phyloP scores from a whole-genome alignment of 2,888 invertebrate species.

The Scaptomyza tumidula region DNA sequence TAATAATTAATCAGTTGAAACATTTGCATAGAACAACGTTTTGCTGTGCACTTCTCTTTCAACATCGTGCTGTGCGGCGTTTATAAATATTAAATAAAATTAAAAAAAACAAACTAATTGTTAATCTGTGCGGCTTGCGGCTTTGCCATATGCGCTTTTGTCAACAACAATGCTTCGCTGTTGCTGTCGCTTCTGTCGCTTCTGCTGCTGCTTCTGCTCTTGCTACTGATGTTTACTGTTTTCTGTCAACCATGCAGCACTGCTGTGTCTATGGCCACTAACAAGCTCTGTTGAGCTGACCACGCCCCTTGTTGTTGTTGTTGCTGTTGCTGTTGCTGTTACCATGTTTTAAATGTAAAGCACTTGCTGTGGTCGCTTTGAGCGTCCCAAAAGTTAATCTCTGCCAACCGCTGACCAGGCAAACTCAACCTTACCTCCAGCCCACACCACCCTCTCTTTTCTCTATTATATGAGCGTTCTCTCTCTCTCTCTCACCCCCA shows the following conservation, averaged over 20 bases:
- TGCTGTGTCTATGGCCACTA: constrained; percentile 59
- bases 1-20: constrained; percentile 8
- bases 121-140: constrained; percentile 77
- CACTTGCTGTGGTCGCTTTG: constrained; percentile 79
- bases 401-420: constrained; percentile 76
- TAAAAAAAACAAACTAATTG: constrained; percentile 73
- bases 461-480: neutral
- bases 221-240: constrained; percentile 14
- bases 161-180: constrained; percentile 42
- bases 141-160: constrained; percentile 65
- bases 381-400: constrained; percentile 80
- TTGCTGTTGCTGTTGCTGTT: constrained; percentile 28
- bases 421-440: constrained; percentile 32
- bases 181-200: constrained; percentile 7
- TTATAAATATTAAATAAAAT: constrained; percentile 76
- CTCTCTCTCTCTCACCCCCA: neutral
- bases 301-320: constrained; percentile 27
- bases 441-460: neutral
- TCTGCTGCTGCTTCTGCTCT: constrained; percentile 10
- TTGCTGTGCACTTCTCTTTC: neutral
- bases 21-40: neutral
- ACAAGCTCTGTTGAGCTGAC: constrained; percentile 66
- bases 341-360: constrained; percentile 76
- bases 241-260: constrained; percentile 16
- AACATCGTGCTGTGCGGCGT: constrained; percentile 9